Base-by-base conservation (phyloP, 2,888 invertebrate genomes). In the Meiosimyza platycephala region DNA sequence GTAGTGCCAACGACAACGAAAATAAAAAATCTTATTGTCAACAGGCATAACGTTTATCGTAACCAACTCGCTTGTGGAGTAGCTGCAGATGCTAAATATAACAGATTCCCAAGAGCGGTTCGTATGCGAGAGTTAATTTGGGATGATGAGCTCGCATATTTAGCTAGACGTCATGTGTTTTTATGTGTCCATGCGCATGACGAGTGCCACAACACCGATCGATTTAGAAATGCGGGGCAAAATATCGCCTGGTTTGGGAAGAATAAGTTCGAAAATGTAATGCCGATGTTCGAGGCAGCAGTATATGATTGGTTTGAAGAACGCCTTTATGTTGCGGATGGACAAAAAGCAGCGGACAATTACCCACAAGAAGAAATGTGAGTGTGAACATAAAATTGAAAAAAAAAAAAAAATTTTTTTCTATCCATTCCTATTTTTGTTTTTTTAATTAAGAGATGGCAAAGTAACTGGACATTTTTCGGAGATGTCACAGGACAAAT, bases 71-170 rank as follows among this genome's bases (percentile, higher is more conserved):
- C 78, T 18, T 72, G 76, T 9, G 78, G 77, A 11, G 52, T 33
- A 13, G 52, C 48, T 11, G 54, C 64, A 60, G 74, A 71, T 62
- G 33, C 11, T 22, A 48, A 12, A 2, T 6, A 7, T 16, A 6
- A 28, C 22, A 50, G 22, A 13, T 77, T 74, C 71, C 76, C 78
- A 6, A 72, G n/a, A 40, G 78, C 78, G 0, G 51, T 75, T 6
- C 76, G 77, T 0, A 78, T 79, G 78, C 79, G 77, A 3, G 75
- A 76, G 67, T 70, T 79, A 7, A 73, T 79, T 9, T 79, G 79
- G 79, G 78, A 78, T 50, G 64, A 62, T 55, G 79, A 79, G 55
- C 69, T 79, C 51, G 77, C 75, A 16, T 78, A 66, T 67, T 60
- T 78, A 15, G 77, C 79, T 11, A 71, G 73, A 33, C 13, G 65